Evolutionary conservation across 2,888 invertebrate genomes (phyloP).

Genomic region (Tribolium freemani): DNA sequence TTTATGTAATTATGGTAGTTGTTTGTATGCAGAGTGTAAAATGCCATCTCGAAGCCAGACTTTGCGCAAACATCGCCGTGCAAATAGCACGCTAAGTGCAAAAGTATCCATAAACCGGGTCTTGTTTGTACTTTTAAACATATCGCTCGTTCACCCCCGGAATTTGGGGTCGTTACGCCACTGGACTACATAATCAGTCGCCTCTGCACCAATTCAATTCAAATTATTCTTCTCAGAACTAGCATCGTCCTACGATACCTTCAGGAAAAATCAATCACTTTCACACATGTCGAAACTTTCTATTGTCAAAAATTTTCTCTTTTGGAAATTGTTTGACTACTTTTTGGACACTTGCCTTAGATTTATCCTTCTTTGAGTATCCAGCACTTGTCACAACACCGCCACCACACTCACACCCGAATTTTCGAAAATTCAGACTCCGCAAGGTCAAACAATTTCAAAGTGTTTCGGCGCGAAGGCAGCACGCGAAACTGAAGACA

Average conservation of each 20-base stretch:
- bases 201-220: conserved; percentile 29
- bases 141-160: neutral
- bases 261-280: conserved; percentile 20
- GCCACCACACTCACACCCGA: neutral
- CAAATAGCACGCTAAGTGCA: conserved; percentile 7
- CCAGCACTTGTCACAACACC: neutral
- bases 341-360: neutral
- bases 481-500: conserved; percentile 47
- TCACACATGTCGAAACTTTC: conserved; percentile 12
- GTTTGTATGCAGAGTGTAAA: neutral
- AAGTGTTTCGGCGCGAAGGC: conserved; percentile 46
- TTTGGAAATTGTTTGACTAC: neutral
- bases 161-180: neutral
- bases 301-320: conserved; percentile 15
- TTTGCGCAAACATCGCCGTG: conserved; percentile 16
- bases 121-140: neutral
- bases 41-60: conserved; percentile 24
- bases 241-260: conserved; percentile 8
- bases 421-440: neutral
- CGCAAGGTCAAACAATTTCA: conserved; percentile 14
- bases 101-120: conserved; percentile 3
- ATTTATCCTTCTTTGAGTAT: neutral
- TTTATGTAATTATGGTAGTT: too few relatives aligned
- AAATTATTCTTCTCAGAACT: conserved; percentile 24
- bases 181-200: neutral